Base-by-base conservation (phyloP, 2,888 invertebrate genomes). In the Agrotis segetum region DNA sequence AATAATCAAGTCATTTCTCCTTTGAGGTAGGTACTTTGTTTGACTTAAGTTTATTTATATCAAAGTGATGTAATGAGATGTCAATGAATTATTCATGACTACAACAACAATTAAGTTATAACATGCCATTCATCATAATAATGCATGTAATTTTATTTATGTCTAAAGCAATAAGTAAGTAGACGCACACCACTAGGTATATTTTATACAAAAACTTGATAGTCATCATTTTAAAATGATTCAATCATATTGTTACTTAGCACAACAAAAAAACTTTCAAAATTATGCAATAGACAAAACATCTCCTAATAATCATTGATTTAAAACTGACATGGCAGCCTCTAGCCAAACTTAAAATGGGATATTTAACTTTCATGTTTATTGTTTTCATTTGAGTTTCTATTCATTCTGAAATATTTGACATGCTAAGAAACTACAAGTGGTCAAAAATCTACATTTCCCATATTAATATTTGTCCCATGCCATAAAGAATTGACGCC, bases 21-120 rank as follows among this genome's bases (percentile, higher is more conserved):
- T 2, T 24, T 40, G 11, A n/a, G 0, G 9, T 13, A 21, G 1
- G 0, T 49, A 21, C 9, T n/a, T n/a, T 34, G 21, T 40, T 67
- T 24, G 49, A 14, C 5, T 16, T n/a, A 19, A 29, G 9, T 47
- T 55, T 71, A 67, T 24, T n/a, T 46, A 17, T 29, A 67, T 34
- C n/a, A 3, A 68, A 56, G 44, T 68, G 34, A 56, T 69, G 50
- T 77, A 68, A 40, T 56, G 14, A 67, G 47, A 24, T 58, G 19
- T 50, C 21, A 46, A 77, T 72, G 34, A 50, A 76, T 72, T 67
- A 77, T 77, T 58, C 50, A 77, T 72, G 21, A 46, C 4, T 46
- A 40, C 2, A 49, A 29, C 17, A n/a, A 52, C 19, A n/a, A n/a
- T n/a, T 50, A 46, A 13, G 56, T 46, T 44, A 40, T 34, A 68